Percentiles rank a stretch among this genome's conserved stretches.
Conservation (phyloP, 2,888 invertebrate genomes). For the Harpalus rufipes region DNA sequence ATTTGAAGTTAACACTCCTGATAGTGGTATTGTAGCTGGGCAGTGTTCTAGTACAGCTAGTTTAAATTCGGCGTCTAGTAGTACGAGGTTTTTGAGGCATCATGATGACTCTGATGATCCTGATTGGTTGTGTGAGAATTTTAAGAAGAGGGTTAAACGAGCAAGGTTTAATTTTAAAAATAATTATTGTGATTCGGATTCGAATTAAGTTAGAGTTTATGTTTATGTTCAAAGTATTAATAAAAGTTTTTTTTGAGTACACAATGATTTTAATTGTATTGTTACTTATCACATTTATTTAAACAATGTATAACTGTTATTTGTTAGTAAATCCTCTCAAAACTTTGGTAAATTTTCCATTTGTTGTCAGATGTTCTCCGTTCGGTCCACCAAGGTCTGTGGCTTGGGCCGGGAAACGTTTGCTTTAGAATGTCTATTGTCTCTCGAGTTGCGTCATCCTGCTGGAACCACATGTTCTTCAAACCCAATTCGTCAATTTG, state of each 20-base stretch:
- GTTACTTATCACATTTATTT: too few relatives aligned
- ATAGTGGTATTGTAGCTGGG: conserved; percentile 77
- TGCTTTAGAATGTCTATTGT: too few relatives aligned
- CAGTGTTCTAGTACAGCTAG: conserved; percentile 76
- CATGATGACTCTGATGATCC: conserved; percentile 72
- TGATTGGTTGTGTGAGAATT: conserved; percentile 79
- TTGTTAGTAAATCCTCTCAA: too few relatives aligned
- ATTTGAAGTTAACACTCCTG: conserved; percentile 73
- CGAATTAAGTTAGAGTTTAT: conserved; percentile 75
- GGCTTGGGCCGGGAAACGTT: too few relatives aligned
- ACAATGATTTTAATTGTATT: too few relatives aligned
- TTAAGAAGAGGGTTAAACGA: conserved; percentile 81
- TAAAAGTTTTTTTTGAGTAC: not conserved
- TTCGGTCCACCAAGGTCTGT: too few relatives aligned
- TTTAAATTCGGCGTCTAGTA: conserved; percentile 56
- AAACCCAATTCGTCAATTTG: too few relatives aligned
- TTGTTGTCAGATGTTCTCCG: too few relatives aligned
- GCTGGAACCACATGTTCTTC: too few relatives aligned
- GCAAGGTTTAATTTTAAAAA: conserved; percentile 82
- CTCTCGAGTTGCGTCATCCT: too few relatives aligned
- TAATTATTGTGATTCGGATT: conserved; percentile 83
- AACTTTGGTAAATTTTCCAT: too few relatives aligned
- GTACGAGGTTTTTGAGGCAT: conserved; percentile 69
- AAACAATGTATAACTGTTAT: too few relatives aligned
- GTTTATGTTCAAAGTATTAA: not conserved